phyloP scores from a whole-genome alignment of 2,797 vertebrate genomes.

The Eidolon dupreanum region DNA sequence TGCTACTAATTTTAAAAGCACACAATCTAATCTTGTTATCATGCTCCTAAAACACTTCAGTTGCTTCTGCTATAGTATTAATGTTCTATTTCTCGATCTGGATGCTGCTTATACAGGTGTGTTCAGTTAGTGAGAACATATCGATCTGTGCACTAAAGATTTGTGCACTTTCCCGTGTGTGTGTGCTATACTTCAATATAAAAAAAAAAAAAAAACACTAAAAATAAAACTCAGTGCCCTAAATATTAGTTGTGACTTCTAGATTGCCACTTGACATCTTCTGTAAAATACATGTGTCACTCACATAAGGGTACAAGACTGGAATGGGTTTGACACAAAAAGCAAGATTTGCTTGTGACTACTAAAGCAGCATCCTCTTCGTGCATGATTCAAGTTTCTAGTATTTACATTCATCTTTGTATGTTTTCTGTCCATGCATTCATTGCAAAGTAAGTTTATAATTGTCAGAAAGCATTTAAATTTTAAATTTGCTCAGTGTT shows the following conservation, averaged over 20 bases:
- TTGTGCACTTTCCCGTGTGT: background rate
- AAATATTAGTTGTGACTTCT: background rate
- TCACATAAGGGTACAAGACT: background rate
- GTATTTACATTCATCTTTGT: background rate
- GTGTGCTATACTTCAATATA: background rate
- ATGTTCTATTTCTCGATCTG: background rate
- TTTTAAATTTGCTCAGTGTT: background rate
- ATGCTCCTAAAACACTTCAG: background rate
- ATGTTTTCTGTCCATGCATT: background rate
- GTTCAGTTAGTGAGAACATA: background rate
- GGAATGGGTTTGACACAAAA: background rate
- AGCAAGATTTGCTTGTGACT: background rate
- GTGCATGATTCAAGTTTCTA: background rate
- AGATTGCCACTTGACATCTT: background rate
- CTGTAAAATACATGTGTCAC: background rate
- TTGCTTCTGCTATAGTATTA: background rate
- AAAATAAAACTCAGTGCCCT: background rate
- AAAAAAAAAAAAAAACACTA: background rate
- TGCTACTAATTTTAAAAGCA: constrained; percentile 11
- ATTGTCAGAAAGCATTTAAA: background rate
- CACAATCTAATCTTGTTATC: background rate
- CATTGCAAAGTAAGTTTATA: background rate
- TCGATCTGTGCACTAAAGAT: background rate
- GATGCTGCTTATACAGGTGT: background rate
- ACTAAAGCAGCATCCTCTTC: background rate